Evolutionary conservation across 2,113 vertebrate species (phyloP).

Genomic region (Marmota monax): DNA sequence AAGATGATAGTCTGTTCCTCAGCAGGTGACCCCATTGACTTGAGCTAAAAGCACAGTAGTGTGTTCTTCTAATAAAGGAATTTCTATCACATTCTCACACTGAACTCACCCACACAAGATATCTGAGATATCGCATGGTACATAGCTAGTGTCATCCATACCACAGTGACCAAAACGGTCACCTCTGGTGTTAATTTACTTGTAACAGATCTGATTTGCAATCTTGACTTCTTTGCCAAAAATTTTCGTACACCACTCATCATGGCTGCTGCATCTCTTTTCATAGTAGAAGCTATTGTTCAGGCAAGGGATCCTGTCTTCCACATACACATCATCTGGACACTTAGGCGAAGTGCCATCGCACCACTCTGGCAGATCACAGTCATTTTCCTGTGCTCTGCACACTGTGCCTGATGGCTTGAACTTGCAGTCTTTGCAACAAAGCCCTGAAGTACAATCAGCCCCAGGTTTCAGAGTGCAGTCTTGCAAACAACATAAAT

Average conservation of each 20-base stretch:
- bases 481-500: background rate
- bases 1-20: constrained; percentile 20
- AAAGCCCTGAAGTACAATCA: background rate
- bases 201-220: constrained; percentile 75
- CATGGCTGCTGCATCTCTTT: constrained; percentile 87
- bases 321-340: background rate
- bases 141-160: background rate
- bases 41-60: background rate
- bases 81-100: background rate
- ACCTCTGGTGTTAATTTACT: constrained; percentile 77
- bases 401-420: background rate
- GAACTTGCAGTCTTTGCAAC: background rate
- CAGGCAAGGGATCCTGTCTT: constrained; percentile 71
- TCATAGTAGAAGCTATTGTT: constrained; percentile 88
- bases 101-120: constrained; percentile 67
- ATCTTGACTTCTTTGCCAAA: constrained; percentile 83
- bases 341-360: background rate
- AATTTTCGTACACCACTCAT: constrained; percentile 87
- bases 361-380: constrained; percentile 33
- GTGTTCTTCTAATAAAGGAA: background rate
- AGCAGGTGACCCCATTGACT: background rate
- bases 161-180: constrained; percentile 85
- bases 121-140: constrained; percentile 67
- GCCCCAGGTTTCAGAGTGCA: background rate
- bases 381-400: background rate